Conservation (phyloP, 2,113 vertebrate species). For the Pomatostomus ruficeps region DNA sequence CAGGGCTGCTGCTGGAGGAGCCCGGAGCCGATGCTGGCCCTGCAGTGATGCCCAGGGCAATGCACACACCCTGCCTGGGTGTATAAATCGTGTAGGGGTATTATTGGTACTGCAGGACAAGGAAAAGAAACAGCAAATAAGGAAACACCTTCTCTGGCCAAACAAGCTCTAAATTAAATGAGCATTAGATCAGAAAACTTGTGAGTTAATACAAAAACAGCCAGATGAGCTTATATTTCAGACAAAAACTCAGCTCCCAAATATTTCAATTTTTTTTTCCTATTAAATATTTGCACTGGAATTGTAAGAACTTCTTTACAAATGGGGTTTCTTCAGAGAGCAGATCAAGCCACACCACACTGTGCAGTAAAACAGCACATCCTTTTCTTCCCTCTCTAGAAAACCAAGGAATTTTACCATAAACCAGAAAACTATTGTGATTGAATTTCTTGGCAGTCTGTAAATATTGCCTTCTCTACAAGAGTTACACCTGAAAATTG, state of each 20-base stretch:
- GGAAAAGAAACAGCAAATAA: not conserved
- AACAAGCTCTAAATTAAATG: not conserved
- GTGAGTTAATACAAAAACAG: not conserved
- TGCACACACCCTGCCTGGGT: not conserved
- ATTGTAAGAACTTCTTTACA: constrained; percentile 13
- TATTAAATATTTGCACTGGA: not conserved
- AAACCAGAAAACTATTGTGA: not conserved
- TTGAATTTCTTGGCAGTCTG: not conserved
- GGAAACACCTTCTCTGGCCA: not conserved
- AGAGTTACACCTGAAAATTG: constrained; percentile 75
- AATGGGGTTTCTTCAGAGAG: not conserved
- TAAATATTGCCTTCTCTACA: constrained; percentile 50
- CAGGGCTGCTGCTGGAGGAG: not conserved
- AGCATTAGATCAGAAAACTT: not conserved
- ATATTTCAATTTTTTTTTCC: not conserved
- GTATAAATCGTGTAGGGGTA: accelerated
- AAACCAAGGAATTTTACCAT: not conserved
- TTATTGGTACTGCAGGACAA: accelerated
- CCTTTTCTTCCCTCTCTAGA: not conserved
- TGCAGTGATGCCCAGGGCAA: not conserved
- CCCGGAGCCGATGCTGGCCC: not conserved
- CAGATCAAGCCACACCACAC: not conserved
- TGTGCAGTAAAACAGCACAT: not conserved
- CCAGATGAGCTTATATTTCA: not conserved
- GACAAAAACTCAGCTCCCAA: not conserved